Base-by-base conservation (phyloP, 2,113 vertebrate species). In the Caranx ignobilis region DNA sequence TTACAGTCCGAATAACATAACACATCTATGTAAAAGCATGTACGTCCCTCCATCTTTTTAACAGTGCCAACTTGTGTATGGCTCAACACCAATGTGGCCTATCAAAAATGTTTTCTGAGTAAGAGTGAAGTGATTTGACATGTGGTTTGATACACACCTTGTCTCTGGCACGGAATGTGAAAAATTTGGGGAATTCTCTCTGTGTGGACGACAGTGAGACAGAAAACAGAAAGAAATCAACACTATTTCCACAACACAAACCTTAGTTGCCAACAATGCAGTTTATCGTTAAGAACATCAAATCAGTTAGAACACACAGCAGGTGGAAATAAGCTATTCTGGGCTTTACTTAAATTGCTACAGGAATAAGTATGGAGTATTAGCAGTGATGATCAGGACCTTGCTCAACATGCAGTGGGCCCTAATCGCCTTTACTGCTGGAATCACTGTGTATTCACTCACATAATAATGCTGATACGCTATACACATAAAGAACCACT, bases 101-200 rank as follows among this genome's bases (percentile, higher is more conserved):
- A 18, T 21, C 32, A 21, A 19, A 34, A 7, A 54, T 41, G 18
- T 21, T 6, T n/a, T 26, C 55, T 13, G 2, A 71, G 21, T 54
- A 21, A 63, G 16, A 45, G 39, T 52, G 18, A 60, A 37, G 35
- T 57, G 26, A 55, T 73, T 41, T 41, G 56, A 59, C 12, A 50
- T n/a, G 16, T 10, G 6, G 13, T 66, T 35, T 10, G 50, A 50
- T 48, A 87, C 94, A 90, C 85, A 98, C 98, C 96, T 99, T 99
- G 94, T 98, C 97, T 92, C 98, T 95, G 86, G 98, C 96, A 75
- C 98, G 96, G 91, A 99, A 99, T 0, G 98, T 99, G 93, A 99
- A 99, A 91, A 99, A 99, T 86, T 99, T 99, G 3, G 98, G 98
- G 71, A 99, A 99, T 87, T 99, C 98, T 93, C 98, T 98, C 98